Percentiles rank a stretch among this genome's conserved stretches.
phyloP scores from a whole-genome alignment of 2,888 invertebrate genomes.

The Erebia aethiops region DNA sequence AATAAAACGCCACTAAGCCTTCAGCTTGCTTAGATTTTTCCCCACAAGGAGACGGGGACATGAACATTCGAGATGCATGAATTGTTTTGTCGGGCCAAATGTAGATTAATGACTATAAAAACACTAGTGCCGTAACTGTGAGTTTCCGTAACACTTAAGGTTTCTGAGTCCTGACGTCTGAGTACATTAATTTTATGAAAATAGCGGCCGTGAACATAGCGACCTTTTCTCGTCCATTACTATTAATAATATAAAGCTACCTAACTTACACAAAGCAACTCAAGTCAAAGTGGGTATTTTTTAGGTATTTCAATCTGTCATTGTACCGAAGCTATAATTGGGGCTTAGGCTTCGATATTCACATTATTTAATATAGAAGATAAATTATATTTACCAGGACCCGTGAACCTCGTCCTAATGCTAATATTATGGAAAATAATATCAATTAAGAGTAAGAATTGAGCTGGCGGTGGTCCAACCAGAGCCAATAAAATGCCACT shows the following conservation, averaged over 20 bases:
- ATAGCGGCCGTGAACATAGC: too few species aligned
- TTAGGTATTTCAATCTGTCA: neutral
- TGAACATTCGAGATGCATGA: constrained; percentile 10
- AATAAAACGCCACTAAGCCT: constrained; percentile 23
- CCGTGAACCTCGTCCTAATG: constrained; percentile 37
- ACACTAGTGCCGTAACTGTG: too few species aligned
- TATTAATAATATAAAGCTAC: too few species aligned
- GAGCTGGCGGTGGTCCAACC: constrained; percentile 71
- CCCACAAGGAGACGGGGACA: constrained; percentile 16
- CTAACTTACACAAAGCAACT: too few species aligned
- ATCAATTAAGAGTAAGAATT: constrained; percentile 71
- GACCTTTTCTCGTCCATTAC: too few species aligned
- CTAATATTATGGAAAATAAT: constrained; percentile 63
- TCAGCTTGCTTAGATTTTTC: constrained; percentile 21
- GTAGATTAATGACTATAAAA: constrained; percentile 9
- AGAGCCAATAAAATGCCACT: constrained; percentile 73
- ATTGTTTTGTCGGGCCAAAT: constrained; percentile 11
- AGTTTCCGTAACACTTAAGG: neutral
- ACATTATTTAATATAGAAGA: neutral
- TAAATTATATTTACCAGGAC: constrained; percentile 25
- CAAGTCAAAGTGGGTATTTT: neutral
- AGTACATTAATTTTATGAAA: too few species aligned
- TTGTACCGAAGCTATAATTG: neutral
- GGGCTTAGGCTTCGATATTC: neutral
- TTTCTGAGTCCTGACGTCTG: neutral